A percentile compares a stretch with the other conserved stretches of the same genome.
These are phyloP conservation scores for Bufotes viridis DNA, from an alignment of 2,797 vertebrate genomes.

Conservation along the genomic window DNA sequence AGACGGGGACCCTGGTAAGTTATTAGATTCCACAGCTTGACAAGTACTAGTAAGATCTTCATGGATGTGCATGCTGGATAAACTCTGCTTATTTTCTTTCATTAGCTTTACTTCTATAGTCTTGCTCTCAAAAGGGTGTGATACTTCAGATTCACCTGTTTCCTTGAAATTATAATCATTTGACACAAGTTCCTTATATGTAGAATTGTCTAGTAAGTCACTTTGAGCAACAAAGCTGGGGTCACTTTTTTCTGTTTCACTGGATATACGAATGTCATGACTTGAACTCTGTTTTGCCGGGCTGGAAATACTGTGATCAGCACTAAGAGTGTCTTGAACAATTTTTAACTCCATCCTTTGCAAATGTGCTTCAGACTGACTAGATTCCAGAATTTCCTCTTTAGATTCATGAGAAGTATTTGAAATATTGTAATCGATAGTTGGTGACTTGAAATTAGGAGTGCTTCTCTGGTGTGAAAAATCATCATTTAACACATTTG, in stretches of 20 bases:
- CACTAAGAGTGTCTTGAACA: background rate
- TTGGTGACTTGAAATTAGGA: background rate
- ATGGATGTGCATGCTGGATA: background rate
- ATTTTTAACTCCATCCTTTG: background rate
- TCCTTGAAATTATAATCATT: background rate
- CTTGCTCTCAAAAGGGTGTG: background rate
- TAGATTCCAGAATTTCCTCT: background rate
- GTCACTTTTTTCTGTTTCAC: background rate
- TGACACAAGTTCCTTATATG: background rate
- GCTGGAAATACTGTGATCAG: background rate
- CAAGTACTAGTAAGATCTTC: background rate
- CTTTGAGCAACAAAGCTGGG: background rate
- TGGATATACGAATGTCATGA: background rate
- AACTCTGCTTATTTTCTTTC: background rate
- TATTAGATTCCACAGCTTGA: background rate
- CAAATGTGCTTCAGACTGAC: background rate
- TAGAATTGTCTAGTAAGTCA: background rate
- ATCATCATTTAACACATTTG: background rate
- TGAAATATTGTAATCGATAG: background rate
- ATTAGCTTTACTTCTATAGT: background rate
- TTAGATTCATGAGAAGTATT: background rate
- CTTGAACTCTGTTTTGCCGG: background rate
- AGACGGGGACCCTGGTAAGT: background rate
- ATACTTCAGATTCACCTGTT: background rate
- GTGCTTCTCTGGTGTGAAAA: background rate